Base-by-base conservation (phyloP, 2,888 invertebrate genomes). In the Panopea generosa region DNA sequence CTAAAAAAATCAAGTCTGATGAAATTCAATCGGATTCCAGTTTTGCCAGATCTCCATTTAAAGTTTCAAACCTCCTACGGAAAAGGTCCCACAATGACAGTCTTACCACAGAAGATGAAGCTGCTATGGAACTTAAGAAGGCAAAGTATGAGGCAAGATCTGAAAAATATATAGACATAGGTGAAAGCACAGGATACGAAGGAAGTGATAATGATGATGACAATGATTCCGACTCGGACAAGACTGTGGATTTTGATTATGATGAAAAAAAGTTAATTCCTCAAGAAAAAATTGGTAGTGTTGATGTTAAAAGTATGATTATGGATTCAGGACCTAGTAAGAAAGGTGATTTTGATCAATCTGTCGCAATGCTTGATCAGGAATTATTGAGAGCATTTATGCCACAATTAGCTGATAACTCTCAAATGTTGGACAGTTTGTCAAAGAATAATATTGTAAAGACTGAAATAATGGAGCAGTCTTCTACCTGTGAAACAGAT, bases 211-310 rank as follows among this genome's bases (percentile, higher is more conserved):
- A 53, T 9, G 61, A 56, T n/a, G 29, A 53, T 29, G 62, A 56
- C 18, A n/a, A 9, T 66, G 61, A 56, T n/a, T 65, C 29, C 16
- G 73, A 77, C 26, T 73, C 80, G 14, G 76, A 76, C 33, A 66
- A 68, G 52, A 80, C 80, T 53, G 70, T 70, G 40, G 80, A 80
- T 27, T 38, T 77, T 16, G 70, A 80, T 33, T 67, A 67, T 59
- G 61, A 73, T 33, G 29, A 40, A 24, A 49, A n/a, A 4, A 18
- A 1, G 0, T 14, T 27, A 11, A 52, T 45, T 6, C 26, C n/a
- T 38, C 26, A 47, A n/a, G 26, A 11, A 29, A 33, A 65, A 14
- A 40, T 24, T 38, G 38, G 50, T 6, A 20, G 24, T 49, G 18
- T 20, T 18, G 33, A 26, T 3, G 38, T n/a, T n/a, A n/a, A n/a